Evolutionary conservation across 2,888 invertebrate species (phyloP), one percentile per base, ranked within the genome.

Genomic region (Drosophila merina): DNA sequence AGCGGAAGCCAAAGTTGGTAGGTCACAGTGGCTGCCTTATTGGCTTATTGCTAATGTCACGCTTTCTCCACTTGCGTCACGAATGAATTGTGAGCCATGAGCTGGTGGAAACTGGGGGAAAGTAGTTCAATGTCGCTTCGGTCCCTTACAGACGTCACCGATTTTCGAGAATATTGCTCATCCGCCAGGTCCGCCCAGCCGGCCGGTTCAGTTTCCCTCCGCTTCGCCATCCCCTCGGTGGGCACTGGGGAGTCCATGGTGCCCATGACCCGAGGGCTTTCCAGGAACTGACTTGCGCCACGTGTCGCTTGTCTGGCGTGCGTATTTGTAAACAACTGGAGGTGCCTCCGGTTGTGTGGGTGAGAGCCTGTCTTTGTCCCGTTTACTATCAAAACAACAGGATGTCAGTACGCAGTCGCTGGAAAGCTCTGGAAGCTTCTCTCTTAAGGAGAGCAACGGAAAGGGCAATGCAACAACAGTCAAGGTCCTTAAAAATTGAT

Each of bases 321-420:
- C 63, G 63, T 79, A 77, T 84, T 83, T 83, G 86, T 83, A 83
- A 83, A 83, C 82, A 83, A 83, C 67, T 49, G 45, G 36, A 50
- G 8, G 49, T 45, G 73, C 71, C 57, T 71, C 25, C 47, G 49
- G 30, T 30, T 48, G 57, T 58, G 26, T 47, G 66, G 38, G 45
- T 52, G 40, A 20, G 48, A 33, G 4, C 12, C 49, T 26, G 51
- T 54, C 55, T 40, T 50, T 62, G 63, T 57, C 55, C 51, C 57
- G 73, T 79, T 82, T 79, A 83, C 78, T 64, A 83, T 78, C 80
- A 83, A 76, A 86, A 83, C 81, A 82, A 76, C 75, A 72, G 57
- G 63, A 62, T 33, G 44, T 7, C 26, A 40, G 4, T 6, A 78
- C 83, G 82, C 82, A 86, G 45, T n/a, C 69, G 33, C 75, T 66